Conservation (phyloP, 2,888 invertebrate genomes). For the Drosophila sordidula region DNA sequence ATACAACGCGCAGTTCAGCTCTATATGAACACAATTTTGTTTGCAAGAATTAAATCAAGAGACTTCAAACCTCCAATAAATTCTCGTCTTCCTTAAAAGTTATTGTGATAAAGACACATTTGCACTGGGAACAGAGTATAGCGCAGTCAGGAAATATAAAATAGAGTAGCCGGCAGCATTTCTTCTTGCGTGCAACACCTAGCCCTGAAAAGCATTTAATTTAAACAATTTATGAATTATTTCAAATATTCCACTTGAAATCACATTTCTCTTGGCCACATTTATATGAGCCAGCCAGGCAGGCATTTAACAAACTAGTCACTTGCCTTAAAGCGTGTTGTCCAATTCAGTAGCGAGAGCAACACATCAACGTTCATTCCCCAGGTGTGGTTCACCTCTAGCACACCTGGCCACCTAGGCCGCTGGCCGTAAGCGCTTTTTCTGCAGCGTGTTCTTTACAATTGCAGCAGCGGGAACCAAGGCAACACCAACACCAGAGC, state of each 20-base stretch:
- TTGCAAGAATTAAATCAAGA: no score
- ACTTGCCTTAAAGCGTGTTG: slow-evolving; percentile 67
- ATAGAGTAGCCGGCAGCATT: no score
- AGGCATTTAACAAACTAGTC: slow-evolving; percentile 50
- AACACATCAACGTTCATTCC: slow-evolving; percentile 25
- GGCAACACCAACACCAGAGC: slow-evolving; percentile 11
- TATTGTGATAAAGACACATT: no score
- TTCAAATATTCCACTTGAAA: slow-evolving; percentile 34
- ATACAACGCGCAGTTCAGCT: no score
- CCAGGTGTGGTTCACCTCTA: slow-evolving; percentile 1
- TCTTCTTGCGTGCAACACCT: no score
- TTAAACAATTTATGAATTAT: slow-evolving; percentile 23
- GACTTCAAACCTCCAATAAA: no score
- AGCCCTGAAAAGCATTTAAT: not conserved
- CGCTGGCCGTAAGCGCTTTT: slow-evolving; percentile 60
- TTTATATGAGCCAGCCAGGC: slow-evolving; percentile 17
- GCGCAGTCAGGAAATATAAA: no score
- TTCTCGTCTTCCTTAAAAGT: no score
- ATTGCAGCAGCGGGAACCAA: slow-evolving; percentile 36
- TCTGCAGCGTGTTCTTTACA: slow-evolving; percentile 25
- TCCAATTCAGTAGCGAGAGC: slow-evolving; percentile 55
- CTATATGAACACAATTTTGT: no score
- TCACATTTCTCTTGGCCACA: slow-evolving; percentile 14
- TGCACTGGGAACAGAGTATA: no score
- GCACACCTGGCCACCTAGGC: slow-evolving; percentile 42